Conservation (phyloP, 2,888 invertebrate genomes). For the Drosophila infuscata region DNA sequence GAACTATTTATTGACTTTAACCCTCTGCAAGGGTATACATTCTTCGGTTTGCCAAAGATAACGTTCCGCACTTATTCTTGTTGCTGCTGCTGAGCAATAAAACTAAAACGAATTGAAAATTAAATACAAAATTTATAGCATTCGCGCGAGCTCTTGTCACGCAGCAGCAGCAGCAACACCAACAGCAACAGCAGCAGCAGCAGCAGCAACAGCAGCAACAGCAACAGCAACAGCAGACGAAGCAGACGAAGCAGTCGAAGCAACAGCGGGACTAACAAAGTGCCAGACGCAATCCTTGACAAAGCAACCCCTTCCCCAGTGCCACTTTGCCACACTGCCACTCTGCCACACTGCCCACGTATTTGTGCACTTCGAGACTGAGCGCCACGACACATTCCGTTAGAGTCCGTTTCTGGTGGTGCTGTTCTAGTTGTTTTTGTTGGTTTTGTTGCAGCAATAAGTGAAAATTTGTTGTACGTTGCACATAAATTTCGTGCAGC, state of each 20-base stretch:
- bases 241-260: slow-evolving; percentile 26
- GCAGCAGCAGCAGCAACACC: slow-evolving; percentile 41
- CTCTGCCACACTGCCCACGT: slow-evolving; percentile 3
- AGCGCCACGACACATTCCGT: slow-evolving; percentile 69
- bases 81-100: slow-evolving; percentile 59
- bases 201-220: slow-evolving; percentile 35
- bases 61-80: not conserved
- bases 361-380: slow-evolving; percentile 38
- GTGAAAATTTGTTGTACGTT: slow-evolving; percentile 81
- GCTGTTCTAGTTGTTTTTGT: slow-evolving; percentile 2
- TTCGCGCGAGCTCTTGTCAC: slow-evolving; percentile 75
- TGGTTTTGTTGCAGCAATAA: slow-evolving; percentile 63
- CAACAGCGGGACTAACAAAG: slow-evolving; percentile 51
- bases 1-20: not conserved
- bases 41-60: not conserved
- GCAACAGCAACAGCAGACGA: slow-evolving; percentile 48
- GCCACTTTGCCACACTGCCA: no score
- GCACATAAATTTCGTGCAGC: slow-evolving; percentile 73
- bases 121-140: slow-evolving; percentile 77
- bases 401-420: slow-evolving; percentile 21
- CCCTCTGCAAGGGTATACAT: not conserved
- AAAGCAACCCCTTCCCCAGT: not conserved
- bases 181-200: slow-evolving; percentile 20
- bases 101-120: slow-evolving; percentile 80
- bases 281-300: slow-evolving; percentile 5